Percentiles rank a stretch among this genome's conserved stretches.
Evolutionary conservation across 2,888 invertebrate species (phyloP).

Genomic region (Diadegma fenestrale): DNA sequence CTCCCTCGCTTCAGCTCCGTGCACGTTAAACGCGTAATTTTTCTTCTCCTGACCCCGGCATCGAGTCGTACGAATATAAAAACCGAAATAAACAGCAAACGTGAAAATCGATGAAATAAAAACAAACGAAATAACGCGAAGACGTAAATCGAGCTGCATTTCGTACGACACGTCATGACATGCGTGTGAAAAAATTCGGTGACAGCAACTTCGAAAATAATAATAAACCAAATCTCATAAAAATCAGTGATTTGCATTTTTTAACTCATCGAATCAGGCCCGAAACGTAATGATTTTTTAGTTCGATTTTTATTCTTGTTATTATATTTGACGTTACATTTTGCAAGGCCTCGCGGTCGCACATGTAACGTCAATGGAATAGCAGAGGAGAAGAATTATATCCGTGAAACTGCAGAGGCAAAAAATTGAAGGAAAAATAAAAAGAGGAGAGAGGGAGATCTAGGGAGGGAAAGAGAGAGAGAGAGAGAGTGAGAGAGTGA

Average conservation of each 20-base stretch:
- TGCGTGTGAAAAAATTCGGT: conserved; percentile 20
- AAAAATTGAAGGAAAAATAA: conserved; percentile 33
- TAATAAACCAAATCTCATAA: conserved; percentile 1
- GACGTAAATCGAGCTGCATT: not conserved
- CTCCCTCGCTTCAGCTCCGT: conserved; percentile 56
- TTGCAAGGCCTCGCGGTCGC: not conserved
- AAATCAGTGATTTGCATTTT: conserved; percentile 14
- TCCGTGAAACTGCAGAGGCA: conserved; percentile 17
- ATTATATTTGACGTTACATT: not conserved
- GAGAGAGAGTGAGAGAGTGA: conserved; percentile 35
- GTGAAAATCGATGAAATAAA: not conserved
- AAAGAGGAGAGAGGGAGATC: conserved; percentile 30
- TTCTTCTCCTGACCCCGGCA: conserved; percentile 18
- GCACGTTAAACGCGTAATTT: conserved; percentile 54
- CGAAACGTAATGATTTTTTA: conserved; percentile 13
- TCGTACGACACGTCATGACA: conserved; percentile 13
- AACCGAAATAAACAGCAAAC: conserved; percentile 4
- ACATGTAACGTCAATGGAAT: conserved; percentile 5
- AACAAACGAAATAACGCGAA: conserved; percentile 13
- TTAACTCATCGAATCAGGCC: not conserved
- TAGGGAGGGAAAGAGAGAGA: conserved; percentile 23
- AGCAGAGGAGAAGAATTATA: conserved; percentile 15
- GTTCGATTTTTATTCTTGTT: not conserved
- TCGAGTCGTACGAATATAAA: not conserved
- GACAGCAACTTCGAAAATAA: conserved; percentile 8